Evolutionary conservation across 2,888 invertebrate genomes (phyloP).

Genomic region (Sesamia inferens): DNA sequence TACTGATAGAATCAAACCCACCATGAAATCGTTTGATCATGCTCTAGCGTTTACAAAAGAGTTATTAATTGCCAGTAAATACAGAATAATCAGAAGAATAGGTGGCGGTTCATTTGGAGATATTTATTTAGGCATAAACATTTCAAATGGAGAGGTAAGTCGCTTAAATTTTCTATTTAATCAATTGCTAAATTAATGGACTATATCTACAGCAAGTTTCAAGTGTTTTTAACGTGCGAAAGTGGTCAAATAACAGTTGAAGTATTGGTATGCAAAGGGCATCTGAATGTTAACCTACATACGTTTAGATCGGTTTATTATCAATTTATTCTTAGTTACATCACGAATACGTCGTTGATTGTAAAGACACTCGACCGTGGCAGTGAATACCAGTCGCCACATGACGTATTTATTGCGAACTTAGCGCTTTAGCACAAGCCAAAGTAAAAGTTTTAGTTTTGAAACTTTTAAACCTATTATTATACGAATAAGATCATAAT

Average conservation of each 20-base stretch:
- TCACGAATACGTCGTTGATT: slow-evolving; percentile 38
- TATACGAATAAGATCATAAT: background rate
- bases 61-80: slow-evolving; percentile 90
- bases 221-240: slow-evolving; percentile 5
- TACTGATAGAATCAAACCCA: slow-evolving; percentile 37
- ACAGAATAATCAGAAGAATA: slow-evolving; percentile 97
- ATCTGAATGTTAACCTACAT: slow-evolving; percentile 66
- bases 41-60: slow-evolving; percentile 64
- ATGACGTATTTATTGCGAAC: slow-evolving; percentile 16
- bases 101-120: slow-evolving; percentile 99
- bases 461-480: background rate
- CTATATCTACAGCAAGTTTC: slow-evolving; percentile 19
- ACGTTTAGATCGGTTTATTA: slow-evolving; percentile 44
- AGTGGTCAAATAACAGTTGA: slow-evolving; percentile 53
- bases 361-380: slow-evolving; percentile 44
- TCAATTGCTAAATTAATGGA: slow-evolving; percentile 13
- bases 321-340: slow-evolving; percentile 59
- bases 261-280: slow-evolving; percentile 60
- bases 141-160: slow-evolving; percentile 95
- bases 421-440: background rate
- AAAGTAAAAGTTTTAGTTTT: slow-evolving; percentile 31
- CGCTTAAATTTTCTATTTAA: slow-evolving; percentile 34
- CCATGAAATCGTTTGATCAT: slow-evolving; percentile 65
- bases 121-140: slow-evolving; percentile 98
- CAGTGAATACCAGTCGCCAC: slow-evolving; percentile 35